A percentile compares a stretch with the other conserved stretches of the same genome.
Evolutionary conservation across 2,113 vertebrate genomes (phyloP).

Genomic region (Donacobius atricapilla): DNA sequence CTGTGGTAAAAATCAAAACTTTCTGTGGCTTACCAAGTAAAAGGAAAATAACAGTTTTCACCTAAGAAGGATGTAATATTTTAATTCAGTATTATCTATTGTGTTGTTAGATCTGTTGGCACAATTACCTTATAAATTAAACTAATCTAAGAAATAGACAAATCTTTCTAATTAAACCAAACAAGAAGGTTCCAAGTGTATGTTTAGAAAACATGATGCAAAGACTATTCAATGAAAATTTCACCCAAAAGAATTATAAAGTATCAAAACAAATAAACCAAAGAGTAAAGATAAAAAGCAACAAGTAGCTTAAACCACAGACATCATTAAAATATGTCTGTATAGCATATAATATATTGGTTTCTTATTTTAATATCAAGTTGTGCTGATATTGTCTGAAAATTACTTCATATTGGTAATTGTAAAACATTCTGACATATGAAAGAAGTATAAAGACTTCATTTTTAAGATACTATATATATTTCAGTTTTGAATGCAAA

Average conservation of each 20-base stretch:
- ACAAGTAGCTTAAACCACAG: not conserved
- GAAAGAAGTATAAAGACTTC: not conserved
- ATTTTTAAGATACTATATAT: not conserved
- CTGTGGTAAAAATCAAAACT: not conserved
- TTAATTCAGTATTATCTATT: not conserved
- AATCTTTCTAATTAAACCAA: not conserved
- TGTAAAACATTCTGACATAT: not conserved
- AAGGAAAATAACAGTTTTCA: not conserved
- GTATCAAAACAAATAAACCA: not conserved
- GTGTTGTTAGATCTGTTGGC: not conserved
- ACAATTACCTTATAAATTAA: not conserved
- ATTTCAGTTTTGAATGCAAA: not conserved
- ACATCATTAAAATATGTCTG: not conserved
- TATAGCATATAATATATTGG: not conserved
- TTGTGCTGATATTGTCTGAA: not conserved
- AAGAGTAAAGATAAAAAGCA: not conserved
- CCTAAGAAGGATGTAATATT: not conserved
- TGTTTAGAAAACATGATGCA: accelerated
- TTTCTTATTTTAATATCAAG: not conserved
- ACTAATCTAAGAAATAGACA: not conserved
- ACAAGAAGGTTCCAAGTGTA: not conserved
- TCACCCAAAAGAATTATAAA: not conserved
- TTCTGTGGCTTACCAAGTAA: not conserved
- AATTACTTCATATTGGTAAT: not conserved
- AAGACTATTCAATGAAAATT: not conserved